Base-by-base conservation (phyloP, 2,797 vertebrate genomes). In the Sebastiscus albofasciatus region DNA sequence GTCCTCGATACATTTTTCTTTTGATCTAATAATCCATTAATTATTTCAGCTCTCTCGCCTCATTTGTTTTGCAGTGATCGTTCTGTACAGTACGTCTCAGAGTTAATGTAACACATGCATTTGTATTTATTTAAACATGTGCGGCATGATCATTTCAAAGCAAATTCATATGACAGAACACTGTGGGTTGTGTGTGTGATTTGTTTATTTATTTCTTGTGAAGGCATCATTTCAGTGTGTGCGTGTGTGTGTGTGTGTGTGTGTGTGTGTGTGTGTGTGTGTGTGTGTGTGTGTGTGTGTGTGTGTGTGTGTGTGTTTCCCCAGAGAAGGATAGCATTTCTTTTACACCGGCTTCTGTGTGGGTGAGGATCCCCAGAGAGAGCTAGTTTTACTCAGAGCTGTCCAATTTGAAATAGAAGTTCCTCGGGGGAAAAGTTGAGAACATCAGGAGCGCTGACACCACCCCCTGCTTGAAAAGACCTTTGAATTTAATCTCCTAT, bases 381-480 rank as follows among this genome's bases (percentile, higher is more conserved):
- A 84, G 88, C 81, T 87, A 80, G 83, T 90, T 91, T 93, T 92
- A 90, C 91, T 86, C 71, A 13, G 62, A 84, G 87, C 83, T 83
- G 80, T 89, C 91, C 86, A 92, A 88, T 82, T 87, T 91, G 90
- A 92, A 93, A 93, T 16, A 70, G 66, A 67, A 93, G 83, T 81
- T 93, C 88, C 90, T 87, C 81, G 0, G 70, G 87, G 90, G 90
- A 77, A 75, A 89, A 79, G 84, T 66, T 72, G 92, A 90, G 90
- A 89, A 72, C 83, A 82, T 86, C 86, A 81, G 67, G 69, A 72
- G 68, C 67, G 7, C 60, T 89, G 91, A 89, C 84, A 70, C 78
- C 87, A 34, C 14, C 77, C 46, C 60, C 59, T n/a, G 26, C 80
- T 67, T 72, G 58, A 82, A 77, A 89, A 79, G 82, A 84, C 82